Evolutionary conservation across 2,113 vertebrate species (phyloP).

Genomic region (Leucoraja erinaceus): DNA sequence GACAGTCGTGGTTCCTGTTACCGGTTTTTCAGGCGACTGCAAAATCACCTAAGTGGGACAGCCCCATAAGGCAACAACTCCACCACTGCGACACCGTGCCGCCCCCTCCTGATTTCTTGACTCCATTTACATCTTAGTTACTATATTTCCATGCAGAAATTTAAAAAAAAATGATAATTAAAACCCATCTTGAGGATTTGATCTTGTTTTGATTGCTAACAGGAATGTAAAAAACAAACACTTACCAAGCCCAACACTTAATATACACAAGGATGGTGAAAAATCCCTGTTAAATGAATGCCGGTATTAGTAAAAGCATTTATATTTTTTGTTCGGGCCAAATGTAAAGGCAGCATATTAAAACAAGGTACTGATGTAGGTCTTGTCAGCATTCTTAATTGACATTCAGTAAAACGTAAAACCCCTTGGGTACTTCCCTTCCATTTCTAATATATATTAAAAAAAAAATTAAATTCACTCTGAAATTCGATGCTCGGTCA

Average conservation of each 20-base stretch:
- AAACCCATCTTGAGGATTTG: neutral
- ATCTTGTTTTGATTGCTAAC: neutral
- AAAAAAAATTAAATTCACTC: constrained; percentile 6
- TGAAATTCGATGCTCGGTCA: constrained; percentile 56
- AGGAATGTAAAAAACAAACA: neutral
- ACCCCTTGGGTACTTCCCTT: constrained; percentile 49
- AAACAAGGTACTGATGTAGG: neutral
- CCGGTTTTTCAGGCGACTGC: no score
- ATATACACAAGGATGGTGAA: neutral
- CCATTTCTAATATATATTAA: constrained; percentile 47
- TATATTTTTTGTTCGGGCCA: constrained; percentile 38
- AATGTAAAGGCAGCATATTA: constrained; percentile 43
- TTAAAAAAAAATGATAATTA: no score
- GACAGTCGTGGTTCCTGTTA: no score
- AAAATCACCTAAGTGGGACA: no score
- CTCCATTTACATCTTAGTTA: neutral
- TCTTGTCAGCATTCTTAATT: constrained; percentile 56
- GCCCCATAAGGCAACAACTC: no score
- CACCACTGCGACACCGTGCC: no score
- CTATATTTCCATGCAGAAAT: neutral
- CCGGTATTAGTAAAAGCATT: neutral
- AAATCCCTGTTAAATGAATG: neutral
- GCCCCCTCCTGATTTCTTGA: no score
- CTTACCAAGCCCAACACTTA: neutral
- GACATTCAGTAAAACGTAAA: constrained; percentile 52